Percentiles rank a stretch among this genome's conserved stretches.
phyloP scores from a whole-genome alignment of 2,113 vertebrate genomes.

The Brachyhypopomus occidentalis region DNA sequence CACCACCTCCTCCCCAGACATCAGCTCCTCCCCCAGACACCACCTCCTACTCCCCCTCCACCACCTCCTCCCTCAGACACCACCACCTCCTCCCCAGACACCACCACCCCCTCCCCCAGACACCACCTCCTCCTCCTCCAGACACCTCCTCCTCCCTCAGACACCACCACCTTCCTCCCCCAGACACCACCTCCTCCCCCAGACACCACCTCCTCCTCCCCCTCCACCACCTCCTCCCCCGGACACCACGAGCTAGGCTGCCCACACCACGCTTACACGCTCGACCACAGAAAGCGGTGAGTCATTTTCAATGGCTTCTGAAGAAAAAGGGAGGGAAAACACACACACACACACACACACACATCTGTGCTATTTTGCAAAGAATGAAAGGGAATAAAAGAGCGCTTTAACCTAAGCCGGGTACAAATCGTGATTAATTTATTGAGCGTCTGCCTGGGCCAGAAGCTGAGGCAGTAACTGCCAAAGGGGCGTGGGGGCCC shows the following conservation, averaged over 20 bases:
- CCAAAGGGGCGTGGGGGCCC: conserved; percentile 45
- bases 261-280: conserved; percentile 12
- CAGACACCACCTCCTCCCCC: too few species aligned
- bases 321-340: conserved; percentile 12
- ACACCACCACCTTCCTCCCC: neutral
- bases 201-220: neutral
- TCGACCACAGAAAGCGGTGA: neutral
- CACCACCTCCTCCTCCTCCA: neutral
- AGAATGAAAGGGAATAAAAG: conserved; percentile 33
- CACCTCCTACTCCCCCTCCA: neutral
- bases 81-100: neutral
- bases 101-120: neutral
- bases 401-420: conserved; percentile 33
- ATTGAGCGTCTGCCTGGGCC: conserved; percentile 24
- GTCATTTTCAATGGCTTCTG: neutral
- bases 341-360: too few species aligned
- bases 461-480: conserved; percentile 31
- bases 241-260: neutral
- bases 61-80: neutral
- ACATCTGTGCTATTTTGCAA: conserved; percentile 7
- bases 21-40: neutral
- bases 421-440: conserved; percentile 45
- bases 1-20: neutral
- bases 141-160: too few species aligned
- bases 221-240: neutral